phyloP scores from a whole-genome alignment of 53 echinoderm and acorn worm species.

The Holothuria leucospilota region DNA sequence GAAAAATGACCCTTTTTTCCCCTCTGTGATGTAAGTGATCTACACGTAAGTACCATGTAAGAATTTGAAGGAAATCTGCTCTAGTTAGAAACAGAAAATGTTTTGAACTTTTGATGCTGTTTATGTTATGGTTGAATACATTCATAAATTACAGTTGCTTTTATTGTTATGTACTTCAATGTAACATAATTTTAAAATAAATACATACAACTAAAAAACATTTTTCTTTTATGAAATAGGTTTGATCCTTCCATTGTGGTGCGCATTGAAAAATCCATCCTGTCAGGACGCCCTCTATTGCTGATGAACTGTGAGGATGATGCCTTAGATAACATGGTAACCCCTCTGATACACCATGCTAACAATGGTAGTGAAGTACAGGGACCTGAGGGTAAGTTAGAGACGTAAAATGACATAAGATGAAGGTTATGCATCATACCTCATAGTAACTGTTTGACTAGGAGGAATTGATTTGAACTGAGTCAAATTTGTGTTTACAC shows the following conservation, averaged over 20 bases:
- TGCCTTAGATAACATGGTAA: conserved; percentile 86
- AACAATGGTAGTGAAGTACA: conserved; percentile 89
- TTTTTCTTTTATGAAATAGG: conserved; percentile 47
- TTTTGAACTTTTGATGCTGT: no score
- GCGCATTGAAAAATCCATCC: conserved; percentile 93
- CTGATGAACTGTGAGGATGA: conserved; percentile 89
- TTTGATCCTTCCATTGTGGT: conserved; percentile 98
- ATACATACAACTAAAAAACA: no score
- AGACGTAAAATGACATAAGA: no score
- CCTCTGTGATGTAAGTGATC: no score
- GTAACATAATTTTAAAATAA: background rate
- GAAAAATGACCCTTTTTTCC: no score
- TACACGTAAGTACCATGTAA: no score
- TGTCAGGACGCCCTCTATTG: conserved; percentile 88
- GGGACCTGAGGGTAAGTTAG: conserved; percentile 79
- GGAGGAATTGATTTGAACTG: no score
- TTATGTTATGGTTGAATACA: background rate
- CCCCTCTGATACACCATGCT: conserved; percentile 93
- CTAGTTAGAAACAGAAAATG: no score
- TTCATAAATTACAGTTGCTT: background rate
- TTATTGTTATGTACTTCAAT: background rate
- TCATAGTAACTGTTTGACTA: no score
- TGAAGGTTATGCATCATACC: no score
- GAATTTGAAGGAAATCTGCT: no score
- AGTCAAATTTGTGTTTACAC: no score